Evolutionary conservation across 2,113 vertebrate genomes (phyloP).

Genomic region (Trematocara variabile): DNA sequence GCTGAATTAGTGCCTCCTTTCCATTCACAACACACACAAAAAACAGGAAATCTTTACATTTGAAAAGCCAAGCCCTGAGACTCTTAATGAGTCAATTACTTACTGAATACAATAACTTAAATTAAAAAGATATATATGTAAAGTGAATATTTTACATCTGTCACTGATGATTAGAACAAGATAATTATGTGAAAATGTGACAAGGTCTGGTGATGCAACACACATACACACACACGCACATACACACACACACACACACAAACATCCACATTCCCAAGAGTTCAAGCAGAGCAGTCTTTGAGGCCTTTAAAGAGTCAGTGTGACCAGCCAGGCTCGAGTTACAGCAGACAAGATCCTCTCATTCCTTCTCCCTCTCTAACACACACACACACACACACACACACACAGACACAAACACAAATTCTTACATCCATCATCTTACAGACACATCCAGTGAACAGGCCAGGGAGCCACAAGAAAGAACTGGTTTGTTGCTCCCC

Average conservation of each 20-base stretch:
- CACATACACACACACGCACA: background rate
- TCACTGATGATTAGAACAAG: background rate
- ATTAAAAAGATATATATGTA: background rate
- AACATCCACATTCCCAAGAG: constrained; percentile 41
- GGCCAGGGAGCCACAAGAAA: constrained; percentile 12
- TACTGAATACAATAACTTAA: background rate
- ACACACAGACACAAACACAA: background rate
- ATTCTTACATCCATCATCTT: constrained; percentile 33
- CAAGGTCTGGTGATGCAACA: background rate
- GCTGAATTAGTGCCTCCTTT: background rate
- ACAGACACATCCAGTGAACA: background rate
- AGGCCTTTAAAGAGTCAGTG: constrained; percentile 46
- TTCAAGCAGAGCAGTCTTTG: constrained; percentile 35
- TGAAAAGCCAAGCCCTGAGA: background rate
- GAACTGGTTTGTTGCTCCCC: background rate
- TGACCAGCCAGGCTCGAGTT: constrained; percentile 52
- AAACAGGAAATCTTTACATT: background rate
- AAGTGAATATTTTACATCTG: background rate
- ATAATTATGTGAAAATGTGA: background rate
- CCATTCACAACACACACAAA: background rate
- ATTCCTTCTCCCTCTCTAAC: background rate
- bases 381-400: background rate
- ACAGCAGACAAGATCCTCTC: constrained; percentile 41
- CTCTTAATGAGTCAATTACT: background rate
- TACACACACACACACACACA: background rate